Evolutionary conservation across 1,140 invertebrate genomes (phyloP).

Genomic region (Brachionus sp.): DNA sequence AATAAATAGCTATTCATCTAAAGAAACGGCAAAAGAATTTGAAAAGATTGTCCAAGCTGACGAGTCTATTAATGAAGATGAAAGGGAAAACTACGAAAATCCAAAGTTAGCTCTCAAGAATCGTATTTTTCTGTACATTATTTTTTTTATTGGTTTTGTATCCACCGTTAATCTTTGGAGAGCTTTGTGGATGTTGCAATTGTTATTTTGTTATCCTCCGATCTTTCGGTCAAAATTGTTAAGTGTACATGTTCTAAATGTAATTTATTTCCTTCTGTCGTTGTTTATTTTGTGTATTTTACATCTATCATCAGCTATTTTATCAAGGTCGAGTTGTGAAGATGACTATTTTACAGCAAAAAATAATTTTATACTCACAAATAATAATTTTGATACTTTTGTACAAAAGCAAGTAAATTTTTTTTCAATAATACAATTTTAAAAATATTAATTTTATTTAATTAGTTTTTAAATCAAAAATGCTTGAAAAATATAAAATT

Average conservation of each 20-base stretch:
- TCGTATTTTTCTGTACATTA: constrained; percentile 11
- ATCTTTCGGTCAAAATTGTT: neutral
- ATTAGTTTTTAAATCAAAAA: neutral
- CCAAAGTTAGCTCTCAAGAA: neutral
- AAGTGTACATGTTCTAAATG: neutral
- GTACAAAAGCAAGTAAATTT: constrained; percentile 14
- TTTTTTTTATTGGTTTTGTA: neutral
- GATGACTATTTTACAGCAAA: constrained; percentile 40
- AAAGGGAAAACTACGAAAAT: constrained; percentile 29
- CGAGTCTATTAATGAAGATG: neutral
- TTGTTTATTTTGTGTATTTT: constrained; percentile 7
- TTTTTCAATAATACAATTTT: neutral
- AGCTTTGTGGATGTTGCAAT: constrained; percentile 40
- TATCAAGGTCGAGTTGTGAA: constrained; percentile 27
- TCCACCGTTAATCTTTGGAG: constrained; percentile 30
- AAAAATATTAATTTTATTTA: neutral
- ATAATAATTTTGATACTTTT: constrained; percentile 17
- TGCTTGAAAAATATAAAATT: neutral
- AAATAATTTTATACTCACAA: constrained; percentile 9
- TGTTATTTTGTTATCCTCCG: neutral
- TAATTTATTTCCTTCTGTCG: neutral
- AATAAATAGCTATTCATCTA: neutral
- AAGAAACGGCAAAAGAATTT: neutral
- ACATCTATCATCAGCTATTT: constrained; percentile 3
- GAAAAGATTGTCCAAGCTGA: neutral